These are phyloP conservation scores for Platysternon megacephalum DNA, from an alignment of 2,113 vertebrate genomes.

Conservation along the genomic window DNA sequence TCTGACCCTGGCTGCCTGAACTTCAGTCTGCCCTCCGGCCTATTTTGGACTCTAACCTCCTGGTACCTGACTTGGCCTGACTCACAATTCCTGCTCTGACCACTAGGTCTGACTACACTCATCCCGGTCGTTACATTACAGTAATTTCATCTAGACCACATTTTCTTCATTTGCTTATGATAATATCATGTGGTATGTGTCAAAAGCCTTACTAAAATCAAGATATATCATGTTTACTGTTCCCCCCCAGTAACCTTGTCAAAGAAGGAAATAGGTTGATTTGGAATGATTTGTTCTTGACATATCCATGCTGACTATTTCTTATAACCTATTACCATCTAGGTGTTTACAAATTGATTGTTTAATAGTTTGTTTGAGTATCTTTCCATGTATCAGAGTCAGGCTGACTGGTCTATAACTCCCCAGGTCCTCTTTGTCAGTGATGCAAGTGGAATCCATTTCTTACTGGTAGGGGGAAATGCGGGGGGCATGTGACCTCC, in stretches of 20 bases:
- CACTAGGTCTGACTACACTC: neutral
- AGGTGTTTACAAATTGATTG: neutral
- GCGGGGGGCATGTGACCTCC: too few relatives aligned
- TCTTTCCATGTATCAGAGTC: neutral
- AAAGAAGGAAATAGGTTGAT: too few relatives aligned
- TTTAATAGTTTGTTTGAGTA: neutral
- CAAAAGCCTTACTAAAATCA: neutral
- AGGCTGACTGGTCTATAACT: neutral
- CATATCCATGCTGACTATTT: too few relatives aligned
- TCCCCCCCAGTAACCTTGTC: neutral
- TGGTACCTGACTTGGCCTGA: neutral
- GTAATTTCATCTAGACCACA: neutral
- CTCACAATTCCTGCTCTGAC: neutral
- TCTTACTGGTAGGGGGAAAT: too few relatives aligned
- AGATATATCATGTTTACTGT: neutral
- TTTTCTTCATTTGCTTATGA: neutral
- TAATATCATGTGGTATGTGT: neutral
- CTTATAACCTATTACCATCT: too few relatives aligned
- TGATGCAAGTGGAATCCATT: too few relatives aligned
- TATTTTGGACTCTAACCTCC: neutral
- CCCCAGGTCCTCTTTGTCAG: neutral
- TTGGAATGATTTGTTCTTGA: too few relatives aligned
- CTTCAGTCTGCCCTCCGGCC: neutral
- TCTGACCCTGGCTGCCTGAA: neutral
- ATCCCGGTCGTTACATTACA: neutral